A percentile compares a stretch with the other conserved stretches of the same genome.
Evolutionary conservation across 2,797 vertebrate species (phyloP).

Genomic region (Eupleurogrammus muticus): DNA sequence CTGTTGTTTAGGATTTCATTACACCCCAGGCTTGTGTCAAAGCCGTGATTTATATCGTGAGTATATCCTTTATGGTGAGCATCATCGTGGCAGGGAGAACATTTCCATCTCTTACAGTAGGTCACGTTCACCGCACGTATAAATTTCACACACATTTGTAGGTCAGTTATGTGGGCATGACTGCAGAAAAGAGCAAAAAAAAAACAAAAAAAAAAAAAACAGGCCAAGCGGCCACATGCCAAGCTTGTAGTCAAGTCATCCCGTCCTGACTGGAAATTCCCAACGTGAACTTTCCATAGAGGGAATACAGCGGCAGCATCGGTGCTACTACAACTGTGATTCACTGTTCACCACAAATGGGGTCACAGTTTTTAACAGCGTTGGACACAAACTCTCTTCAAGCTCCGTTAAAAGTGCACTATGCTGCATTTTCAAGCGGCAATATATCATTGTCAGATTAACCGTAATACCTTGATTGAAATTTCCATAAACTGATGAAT

Average conservation of each 20-base stretch:
- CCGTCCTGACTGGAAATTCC: conserved; percentile 67
- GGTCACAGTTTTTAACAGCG: conserved; percentile 37
- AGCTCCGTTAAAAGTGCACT: conserved; percentile 45
- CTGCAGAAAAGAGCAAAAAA: conserved; percentile 35
- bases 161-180: conserved; percentile 58
- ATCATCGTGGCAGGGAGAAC: conserved; percentile 6
- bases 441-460: conserved; percentile 52
- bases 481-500: conserved; percentile 47
- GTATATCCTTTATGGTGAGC: conserved; percentile 18
- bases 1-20: neutral
- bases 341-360: conserved; percentile 50
- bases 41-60: conserved; percentile 9
- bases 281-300: conserved; percentile 71
- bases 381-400: conserved; percentile 23
- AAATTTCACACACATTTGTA: conserved; percentile 70
- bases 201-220: conserved; percentile 30
- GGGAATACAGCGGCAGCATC: conserved; percentile 23
- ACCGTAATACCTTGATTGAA: conserved; percentile 29
- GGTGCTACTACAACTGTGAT: conserved; percentile 44
- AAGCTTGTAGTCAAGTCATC: conserved; percentile 55
- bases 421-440: conserved; percentile 32
- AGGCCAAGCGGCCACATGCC: conserved; percentile 44
- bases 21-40: neutral
- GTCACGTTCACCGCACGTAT: conserved; percentile 40
- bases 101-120: conserved; percentile 53